phyloP scores from a whole-genome alignment of 2,113 vertebrate species.

The Chitala chitala region DNA sequence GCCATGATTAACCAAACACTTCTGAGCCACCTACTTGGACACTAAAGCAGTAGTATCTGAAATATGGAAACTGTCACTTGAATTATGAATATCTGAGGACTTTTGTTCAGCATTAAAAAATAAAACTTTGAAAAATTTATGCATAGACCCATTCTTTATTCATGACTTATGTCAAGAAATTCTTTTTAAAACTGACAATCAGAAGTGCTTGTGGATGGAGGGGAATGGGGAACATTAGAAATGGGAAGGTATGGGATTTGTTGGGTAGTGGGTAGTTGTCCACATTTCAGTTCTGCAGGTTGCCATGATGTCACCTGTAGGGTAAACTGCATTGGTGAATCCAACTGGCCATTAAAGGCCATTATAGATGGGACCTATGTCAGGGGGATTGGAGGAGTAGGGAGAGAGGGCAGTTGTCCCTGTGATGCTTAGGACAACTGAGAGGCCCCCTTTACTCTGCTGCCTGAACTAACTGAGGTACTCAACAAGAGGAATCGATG shows the following conservation, averaged over 20 bases:
- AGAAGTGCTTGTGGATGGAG: slow-evolving; percentile 31
- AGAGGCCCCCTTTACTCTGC: background rate
- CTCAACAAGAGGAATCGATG: too few relatives aligned
- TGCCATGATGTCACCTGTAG: slow-evolving; percentile 12
- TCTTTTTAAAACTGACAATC: slow-evolving; percentile 48
- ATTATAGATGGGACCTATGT: slow-evolving; percentile 14
- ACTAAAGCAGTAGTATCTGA: slow-evolving; percentile 41
- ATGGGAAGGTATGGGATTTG: background rate
- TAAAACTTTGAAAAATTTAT: slow-evolving; percentile 60
- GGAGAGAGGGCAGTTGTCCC: too few relatives aligned
- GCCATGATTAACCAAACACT: slow-evolving; percentile 38
- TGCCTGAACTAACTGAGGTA: too few relatives aligned
- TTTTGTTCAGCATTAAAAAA: slow-evolving; percentile 67
- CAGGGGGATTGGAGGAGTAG: too few relatives aligned
- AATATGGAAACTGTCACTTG: slow-evolving; percentile 52
- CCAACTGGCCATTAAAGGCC: slow-evolving; percentile 15
- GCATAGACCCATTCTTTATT: slow-evolving; percentile 52
- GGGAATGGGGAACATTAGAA: background rate
- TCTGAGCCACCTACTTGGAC: slow-evolving; percentile 33
- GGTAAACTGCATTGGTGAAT: background rate
- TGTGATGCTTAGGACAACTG: too few relatives aligned
- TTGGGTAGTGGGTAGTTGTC: background rate
- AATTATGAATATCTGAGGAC: slow-evolving; percentile 65
- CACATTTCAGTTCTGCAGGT: background rate
- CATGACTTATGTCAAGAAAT: slow-evolving; percentile 45